Conservation (phyloP, 2,113 vertebrate genomes). For the Poeciliopsis retropinna region DNA sequence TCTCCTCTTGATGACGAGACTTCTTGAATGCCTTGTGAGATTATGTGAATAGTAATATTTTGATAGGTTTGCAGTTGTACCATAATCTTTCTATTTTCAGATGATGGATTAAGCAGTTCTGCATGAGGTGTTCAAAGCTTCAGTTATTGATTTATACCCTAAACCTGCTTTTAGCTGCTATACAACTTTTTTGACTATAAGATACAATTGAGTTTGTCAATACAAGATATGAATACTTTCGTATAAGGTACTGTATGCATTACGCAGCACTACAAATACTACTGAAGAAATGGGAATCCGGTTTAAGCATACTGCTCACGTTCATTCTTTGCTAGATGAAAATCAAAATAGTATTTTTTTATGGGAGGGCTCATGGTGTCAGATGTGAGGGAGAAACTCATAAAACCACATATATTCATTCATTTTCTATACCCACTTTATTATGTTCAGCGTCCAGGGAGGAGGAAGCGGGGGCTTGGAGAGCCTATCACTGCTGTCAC, state of each 20-base stretch:
- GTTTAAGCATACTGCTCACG: constrained; percentile 1
- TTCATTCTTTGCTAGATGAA: constrained; percentile 4
- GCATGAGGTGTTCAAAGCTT: background rate
- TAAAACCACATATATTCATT: background rate
- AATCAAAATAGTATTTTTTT: background rate
- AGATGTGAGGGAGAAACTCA: background rate
- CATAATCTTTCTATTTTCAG: background rate
- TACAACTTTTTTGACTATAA: background rate
- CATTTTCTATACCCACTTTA: background rate
- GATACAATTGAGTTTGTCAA: background rate
- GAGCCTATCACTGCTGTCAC: background rate
- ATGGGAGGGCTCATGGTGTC: background rate
- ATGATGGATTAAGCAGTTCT: background rate
- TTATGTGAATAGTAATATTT: background rate
- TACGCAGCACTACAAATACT: background rate
- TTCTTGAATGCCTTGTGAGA: background rate
- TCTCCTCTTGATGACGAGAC: background rate
- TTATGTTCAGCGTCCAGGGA: background rate
- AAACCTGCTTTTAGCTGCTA: background rate
- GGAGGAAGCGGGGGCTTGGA: background rate
- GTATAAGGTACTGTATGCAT: background rate
- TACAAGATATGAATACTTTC: background rate
- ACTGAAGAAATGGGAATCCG: constrained; percentile 1
- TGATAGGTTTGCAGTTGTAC: background rate
- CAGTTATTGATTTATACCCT: background rate